Evolutionary conservation across 2,113 vertebrate genomes (phyloP).

Genomic region (Setophaga coronata): DNA sequence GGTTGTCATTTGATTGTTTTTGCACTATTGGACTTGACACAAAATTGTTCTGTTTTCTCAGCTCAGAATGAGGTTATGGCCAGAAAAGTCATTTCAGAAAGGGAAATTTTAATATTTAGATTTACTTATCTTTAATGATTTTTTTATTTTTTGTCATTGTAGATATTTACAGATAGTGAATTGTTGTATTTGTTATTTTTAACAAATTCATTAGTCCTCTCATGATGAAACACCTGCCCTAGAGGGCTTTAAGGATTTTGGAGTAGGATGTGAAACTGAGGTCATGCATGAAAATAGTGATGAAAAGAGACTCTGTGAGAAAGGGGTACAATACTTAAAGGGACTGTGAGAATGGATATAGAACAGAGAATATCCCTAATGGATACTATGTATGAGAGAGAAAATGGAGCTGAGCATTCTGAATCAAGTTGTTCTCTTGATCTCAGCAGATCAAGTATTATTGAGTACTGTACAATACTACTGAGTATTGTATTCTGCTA

Average conservation of each 20-base stretch:
- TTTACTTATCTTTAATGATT: not conserved
- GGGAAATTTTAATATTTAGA: not conserved
- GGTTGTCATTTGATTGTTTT: conserved; percentile 4
- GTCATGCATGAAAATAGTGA: not conserved
- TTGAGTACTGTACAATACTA: not conserved
- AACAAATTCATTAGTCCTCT: not conserved
- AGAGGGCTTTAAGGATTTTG: not conserved
- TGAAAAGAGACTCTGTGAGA: not conserved
- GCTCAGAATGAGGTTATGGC: not conserved
- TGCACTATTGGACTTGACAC: conserved; percentile 2
- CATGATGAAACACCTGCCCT: not conserved
- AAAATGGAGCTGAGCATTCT: not conserved
- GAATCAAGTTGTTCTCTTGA: not conserved
- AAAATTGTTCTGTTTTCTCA: not conserved
- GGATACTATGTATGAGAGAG: not conserved
- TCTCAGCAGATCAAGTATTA: not conserved
- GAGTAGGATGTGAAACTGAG: not conserved
- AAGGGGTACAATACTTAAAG: not conserved
- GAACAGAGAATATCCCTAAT: not conserved
- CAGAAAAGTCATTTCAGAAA: not conserved
- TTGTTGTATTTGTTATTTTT: not conserved
- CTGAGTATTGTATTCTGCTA: not conserved
- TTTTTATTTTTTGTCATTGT: not conserved
- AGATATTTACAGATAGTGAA: not conserved
- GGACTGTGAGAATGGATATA: not conserved